Evolutionary conservation across 2,888 invertebrate species (phyloP), one percentile per base, ranked within the genome.

Genomic region (Lymantria dispar): DNA sequence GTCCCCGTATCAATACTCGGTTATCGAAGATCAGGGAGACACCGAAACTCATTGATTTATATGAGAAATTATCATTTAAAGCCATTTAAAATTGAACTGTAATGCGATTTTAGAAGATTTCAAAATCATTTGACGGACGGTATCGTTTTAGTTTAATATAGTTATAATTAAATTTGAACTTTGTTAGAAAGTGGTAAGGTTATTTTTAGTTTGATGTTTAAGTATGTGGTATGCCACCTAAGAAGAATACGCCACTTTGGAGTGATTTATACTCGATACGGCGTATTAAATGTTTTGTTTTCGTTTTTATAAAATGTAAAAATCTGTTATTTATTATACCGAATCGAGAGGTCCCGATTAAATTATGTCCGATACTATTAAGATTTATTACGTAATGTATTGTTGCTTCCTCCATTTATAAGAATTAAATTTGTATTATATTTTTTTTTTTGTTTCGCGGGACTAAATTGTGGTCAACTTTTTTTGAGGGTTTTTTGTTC

Each of bases 211-310:
- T 12, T 58, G 54, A 0, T 0, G 9, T 5, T 8, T 22, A 0
- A n/a, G 38, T 49, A 57, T 66, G 76, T 74, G 78, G 78, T 82
- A 80, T 86, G 73, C 88, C 88, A 88, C 88, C 88, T 76, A 86
- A 87, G 88, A 82, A 80, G 88, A 86, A 80, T 74, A 85, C 78
- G 87, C 87, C 88, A 85, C 80, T 90, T 87, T 78, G 71, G 71
- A 77, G 85, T 90, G 90, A 91, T 90, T 90, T 91, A 91, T 87
- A 77, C 65, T 75, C 83, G 87, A 89, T 88, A 87, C 81, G 85
- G 78, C 79, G 75, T 89, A 91, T 90, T 90, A 89, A 88, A 86
- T 76, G 85, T 88, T 87, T 88, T 88, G 76, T 87, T 88, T 67
- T 90, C 79, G 75, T 85, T 83, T 82, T 84, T 81, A 69, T 67